A percentile compares a stretch with the other conserved stretches of the same genome.
phyloP scores from a whole-genome alignment of 2,797 vertebrate species.

The Tarsius wallacei region DNA sequence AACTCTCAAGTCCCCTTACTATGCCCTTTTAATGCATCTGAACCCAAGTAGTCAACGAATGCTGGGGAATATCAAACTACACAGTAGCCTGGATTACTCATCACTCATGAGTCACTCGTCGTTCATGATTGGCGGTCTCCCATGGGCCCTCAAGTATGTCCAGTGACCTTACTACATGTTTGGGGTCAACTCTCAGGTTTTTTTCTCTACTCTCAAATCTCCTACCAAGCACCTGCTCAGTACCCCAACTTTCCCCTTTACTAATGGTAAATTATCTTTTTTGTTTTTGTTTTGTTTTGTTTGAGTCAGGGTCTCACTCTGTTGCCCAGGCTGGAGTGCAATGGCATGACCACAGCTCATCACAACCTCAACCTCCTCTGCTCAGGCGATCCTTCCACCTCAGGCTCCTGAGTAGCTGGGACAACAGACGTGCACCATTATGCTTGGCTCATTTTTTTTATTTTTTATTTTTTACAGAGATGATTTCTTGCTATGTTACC shows the following conservation, averaged over 20 bases:
- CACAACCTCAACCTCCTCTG: background rate
- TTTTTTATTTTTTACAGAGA: too few relatives aligned
- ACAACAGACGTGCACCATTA: background rate
- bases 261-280: too few relatives aligned
- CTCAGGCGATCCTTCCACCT: background rate
- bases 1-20: background rate
- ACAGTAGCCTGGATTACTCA: too few relatives aligned
- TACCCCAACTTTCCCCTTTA: too few relatives aligned
- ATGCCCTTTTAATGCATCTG: background rate
- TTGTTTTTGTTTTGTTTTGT: background rate
- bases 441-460: too few relatives aligned
- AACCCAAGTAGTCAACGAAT: background rate
- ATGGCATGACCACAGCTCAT: too few relatives aligned
- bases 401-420: background rate
- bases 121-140: too few relatives aligned
- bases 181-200: background rate
- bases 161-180: too few relatives aligned
- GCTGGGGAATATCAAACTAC: too few relatives aligned
- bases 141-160: too few relatives aligned
- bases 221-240: background rate
- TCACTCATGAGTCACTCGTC: background rate
- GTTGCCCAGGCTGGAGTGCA: background rate
- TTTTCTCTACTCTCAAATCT: background rate
- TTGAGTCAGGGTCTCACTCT: background rate
- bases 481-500: too few relatives aligned